These are phyloP conservation scores for Oncopeltus fasciatus DNA, from an alignment of 1,140 invertebrate genomes.

Conservation along the genomic window DNA sequence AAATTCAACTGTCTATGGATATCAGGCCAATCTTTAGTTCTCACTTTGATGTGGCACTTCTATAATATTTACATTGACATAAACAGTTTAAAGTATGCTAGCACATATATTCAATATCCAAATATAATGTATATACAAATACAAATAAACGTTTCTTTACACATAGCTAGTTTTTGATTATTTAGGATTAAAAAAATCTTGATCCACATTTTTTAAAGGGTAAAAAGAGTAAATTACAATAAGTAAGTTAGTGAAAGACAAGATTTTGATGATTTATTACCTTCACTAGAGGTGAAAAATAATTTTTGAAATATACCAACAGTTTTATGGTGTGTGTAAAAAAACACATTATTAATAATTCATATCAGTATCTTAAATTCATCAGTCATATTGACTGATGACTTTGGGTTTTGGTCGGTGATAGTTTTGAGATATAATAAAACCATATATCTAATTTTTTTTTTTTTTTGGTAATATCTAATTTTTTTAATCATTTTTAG, in stretches of 20 bases:
- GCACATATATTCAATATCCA: not conserved
- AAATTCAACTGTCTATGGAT: not conserved
- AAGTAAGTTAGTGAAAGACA: conserved; percentile 1
- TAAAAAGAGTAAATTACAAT: not conserved
- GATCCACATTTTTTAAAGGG: not conserved
- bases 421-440: too few relatives aligned
- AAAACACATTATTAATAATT: too few relatives aligned
- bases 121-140: not conserved
- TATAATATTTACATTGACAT: not conserved
- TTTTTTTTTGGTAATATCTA: too few relatives aligned
- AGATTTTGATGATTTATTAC: not conserved
- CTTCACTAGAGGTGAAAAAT: too few relatives aligned
- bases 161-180: not conserved
- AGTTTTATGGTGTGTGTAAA: too few relatives aligned
- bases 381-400: too few relatives aligned
- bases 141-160: not conserved
- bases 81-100: not conserved
- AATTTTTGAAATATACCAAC: too few relatives aligned
- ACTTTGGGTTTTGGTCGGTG: too few relatives aligned
- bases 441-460: too few relatives aligned
- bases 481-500: too few relatives aligned
- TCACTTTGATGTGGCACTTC: not conserved
- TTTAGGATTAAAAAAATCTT: not conserved
- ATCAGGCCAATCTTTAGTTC: not conserved
- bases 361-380: too few relatives aligned